Evolutionary conservation across 2,113 vertebrate genomes (phyloP), one percentile per base, ranked within the genome.

Genomic region (Pithys albifrons): DNA sequence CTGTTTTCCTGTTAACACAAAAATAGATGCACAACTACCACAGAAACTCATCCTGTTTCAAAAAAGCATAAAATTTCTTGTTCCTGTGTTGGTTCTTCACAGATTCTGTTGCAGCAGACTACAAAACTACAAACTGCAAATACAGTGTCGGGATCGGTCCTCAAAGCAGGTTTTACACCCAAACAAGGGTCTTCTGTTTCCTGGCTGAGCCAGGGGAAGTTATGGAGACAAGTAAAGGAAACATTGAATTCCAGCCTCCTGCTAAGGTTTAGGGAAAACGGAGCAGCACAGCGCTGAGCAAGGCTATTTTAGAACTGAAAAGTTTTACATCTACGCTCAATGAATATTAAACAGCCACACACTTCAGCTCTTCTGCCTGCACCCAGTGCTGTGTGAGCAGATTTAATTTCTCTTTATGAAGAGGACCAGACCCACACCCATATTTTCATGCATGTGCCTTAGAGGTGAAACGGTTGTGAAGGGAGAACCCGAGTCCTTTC

Each of bases 301-400:
- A 43, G 39, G n/a, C 59, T 72, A 55, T 80, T 94, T 86, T 73
- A 65, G 80, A 57, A 69, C 43, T 80, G 58, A 54, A 82, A 95
- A 88, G 83, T 92, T 83, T 62, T 45, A 48, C 5, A 6, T 86
- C 87, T 89, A 73, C 2, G 7, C 76, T 55, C 89, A 84, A 61
- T 84, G 89, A 96, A 91, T 93, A 89, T 77, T 92, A 95, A 94
- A 94, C 48, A 92, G 57, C 66, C 39, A 6, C 84, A 57, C 2
- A 12, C 70, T 57, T 8, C 10, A 8, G 76, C 77, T 91, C 74
- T 43, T 89, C 91, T 0, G 52, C 91, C 78, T 43, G 90, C 13
- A 3, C 79, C 75, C 0, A 7, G 79, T 1, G 1, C 75, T 8
- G 80, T 10, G 6, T 80, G 87, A 79, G 77, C 85, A 57, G 16